phyloP scores from a whole-genome alignment of 2,888 invertebrate species.

The Xylota sylvarum region DNA sequence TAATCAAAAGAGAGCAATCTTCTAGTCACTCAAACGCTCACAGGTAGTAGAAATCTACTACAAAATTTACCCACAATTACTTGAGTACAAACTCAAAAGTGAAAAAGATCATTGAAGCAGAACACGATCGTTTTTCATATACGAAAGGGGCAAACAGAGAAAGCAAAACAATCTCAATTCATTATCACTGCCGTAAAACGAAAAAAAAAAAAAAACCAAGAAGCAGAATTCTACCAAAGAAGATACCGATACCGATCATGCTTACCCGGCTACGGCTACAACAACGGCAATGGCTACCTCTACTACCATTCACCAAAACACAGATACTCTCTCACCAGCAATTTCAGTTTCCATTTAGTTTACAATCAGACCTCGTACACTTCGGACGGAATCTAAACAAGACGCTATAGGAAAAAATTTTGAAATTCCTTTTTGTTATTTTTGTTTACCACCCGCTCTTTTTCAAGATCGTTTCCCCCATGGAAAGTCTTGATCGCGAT shows the following conservation, averaged over 20 bases:
- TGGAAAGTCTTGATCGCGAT: constrained; percentile 82
- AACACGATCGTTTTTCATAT: constrained; percentile 4
- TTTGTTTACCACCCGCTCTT: constrained; percentile 18
- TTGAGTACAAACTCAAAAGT: constrained; percentile 60
- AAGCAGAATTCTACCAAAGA: constrained; percentile 26
- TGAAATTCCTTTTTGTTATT: constrained; percentile 18
- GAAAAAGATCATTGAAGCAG: constrained; percentile 19
- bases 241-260: constrained; percentile 45
- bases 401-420: constrained; percentile 33
- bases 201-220: constrained; percentile 1
- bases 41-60: constrained; percentile 67
- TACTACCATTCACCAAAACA: constrained; percentile 25
- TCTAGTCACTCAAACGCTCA: constrained; percentile 45
- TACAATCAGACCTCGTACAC: constrained; percentile 67
- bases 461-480: constrained; percentile 75
- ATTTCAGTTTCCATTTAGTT: constrained; percentile 66
- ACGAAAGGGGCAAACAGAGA: constrained; percentile 48
- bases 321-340: constrained; percentile 51
- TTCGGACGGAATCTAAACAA: constrained; percentile 44
- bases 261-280: constrained; percentile 27
- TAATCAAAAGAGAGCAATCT: constrained; percentile 45
- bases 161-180: constrained; percentile 58
- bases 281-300: constrained; percentile 27
- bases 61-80: constrained; percentile 14
- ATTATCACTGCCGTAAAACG: constrained; percentile 57